Percentiles rank a stretch among this genome's conserved stretches.
Evolutionary conservation across 2,888 invertebrate species (phyloP).

Genomic region (Papilio protenor): DNA sequence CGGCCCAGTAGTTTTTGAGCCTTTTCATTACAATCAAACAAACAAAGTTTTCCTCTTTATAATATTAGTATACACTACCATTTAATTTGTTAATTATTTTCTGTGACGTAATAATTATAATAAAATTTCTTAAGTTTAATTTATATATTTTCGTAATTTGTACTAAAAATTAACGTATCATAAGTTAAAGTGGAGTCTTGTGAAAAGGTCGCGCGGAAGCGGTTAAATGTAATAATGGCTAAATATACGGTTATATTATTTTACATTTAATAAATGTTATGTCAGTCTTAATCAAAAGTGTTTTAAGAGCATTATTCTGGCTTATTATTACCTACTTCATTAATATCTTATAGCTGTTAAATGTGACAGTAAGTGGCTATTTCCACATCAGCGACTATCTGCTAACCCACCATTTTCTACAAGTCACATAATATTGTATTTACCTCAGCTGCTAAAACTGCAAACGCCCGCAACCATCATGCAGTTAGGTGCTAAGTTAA

Average conservation of each 20-base stretch:
- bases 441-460: not conserved
- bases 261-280: not conserved
- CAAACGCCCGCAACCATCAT: not conserved
- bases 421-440: not conserved
- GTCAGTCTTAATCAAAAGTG: conserved; percentile 4
- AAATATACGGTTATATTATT: not conserved
- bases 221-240: not conserved
- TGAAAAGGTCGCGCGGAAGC: not conserved
- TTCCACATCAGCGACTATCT: not conserved
- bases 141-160: not conserved
- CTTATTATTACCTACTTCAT: conserved; percentile 11
- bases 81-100: not conserved
- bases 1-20: no score
- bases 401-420: not conserved
- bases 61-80: no score
- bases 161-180: not conserved
- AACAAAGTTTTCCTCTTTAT: no score
- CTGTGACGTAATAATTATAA: no score
- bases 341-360: conserved; percentile 10
- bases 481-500: not conserved
- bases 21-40: no score
- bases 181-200: not conserved
- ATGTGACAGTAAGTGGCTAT: not conserved
- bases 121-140: not conserved
- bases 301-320: not conserved